Evolutionary conservation across 1,140 invertebrate genomes (phyloP).

Genomic region (Neomicropteryx cornuta): DNA sequence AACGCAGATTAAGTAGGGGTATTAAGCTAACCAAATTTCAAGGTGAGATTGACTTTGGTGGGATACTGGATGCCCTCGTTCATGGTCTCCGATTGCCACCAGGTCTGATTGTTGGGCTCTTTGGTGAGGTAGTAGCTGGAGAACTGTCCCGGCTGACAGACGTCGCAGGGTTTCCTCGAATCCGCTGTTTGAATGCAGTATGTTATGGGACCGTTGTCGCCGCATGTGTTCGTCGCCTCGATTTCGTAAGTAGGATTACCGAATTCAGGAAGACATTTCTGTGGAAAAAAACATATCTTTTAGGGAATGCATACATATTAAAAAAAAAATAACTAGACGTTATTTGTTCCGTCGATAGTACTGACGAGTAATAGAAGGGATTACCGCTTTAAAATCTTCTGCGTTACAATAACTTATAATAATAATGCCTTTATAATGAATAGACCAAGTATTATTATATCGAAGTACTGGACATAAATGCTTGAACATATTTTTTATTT

Average conservation of each 20-base stretch:
- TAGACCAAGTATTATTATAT: too few relatives aligned
- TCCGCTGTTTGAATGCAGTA: slow-evolving; percentile 80
- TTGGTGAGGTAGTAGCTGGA: slow-evolving; percentile 80
- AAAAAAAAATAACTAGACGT: too few relatives aligned
- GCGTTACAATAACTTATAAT: too few relatives aligned
- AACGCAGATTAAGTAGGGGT: too few relatives aligned
- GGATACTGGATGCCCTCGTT: slow-evolving; percentile 83
- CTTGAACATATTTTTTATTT: too few relatives aligned
- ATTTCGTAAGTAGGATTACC: slow-evolving; percentile 91
- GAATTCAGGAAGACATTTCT: slow-evolving; percentile 93
- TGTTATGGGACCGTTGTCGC: slow-evolving; percentile 58
- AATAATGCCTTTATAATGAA: too few relatives aligned
- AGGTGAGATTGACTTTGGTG: slow-evolving; percentile 83
- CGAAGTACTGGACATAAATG: too few relatives aligned
- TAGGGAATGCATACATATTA: too few relatives aligned
- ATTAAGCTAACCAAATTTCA: slow-evolving; percentile 65
- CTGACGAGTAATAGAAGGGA: too few relatives aligned
- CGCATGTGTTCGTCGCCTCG: slow-evolving; percentile 94
- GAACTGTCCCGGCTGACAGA: slow-evolving; percentile 54
- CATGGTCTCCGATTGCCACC: slow-evolving; percentile 99
- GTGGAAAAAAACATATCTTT: slow-evolving; percentile 35
- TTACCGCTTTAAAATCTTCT: too few relatives aligned
- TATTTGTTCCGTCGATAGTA: too few relatives aligned
- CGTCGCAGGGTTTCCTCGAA: slow-evolving; percentile 50
- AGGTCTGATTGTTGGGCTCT: slow-evolving; percentile 80